Conservation (phyloP, 2,888 invertebrate genomes). For the Pheosia gnoma region DNA sequence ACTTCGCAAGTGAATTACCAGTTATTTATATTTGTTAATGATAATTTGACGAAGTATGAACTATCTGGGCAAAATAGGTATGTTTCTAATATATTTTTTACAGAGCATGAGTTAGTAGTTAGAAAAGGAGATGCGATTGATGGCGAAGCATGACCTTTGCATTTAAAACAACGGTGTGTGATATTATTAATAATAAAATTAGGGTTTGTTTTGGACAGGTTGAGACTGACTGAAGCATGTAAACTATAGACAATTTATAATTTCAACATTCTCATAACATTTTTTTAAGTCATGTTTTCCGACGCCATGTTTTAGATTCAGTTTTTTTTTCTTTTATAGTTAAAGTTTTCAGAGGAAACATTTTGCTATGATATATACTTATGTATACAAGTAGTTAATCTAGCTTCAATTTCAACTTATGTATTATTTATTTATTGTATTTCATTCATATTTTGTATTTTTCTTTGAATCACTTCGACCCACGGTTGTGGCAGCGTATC, state of each 20-base stretch:
- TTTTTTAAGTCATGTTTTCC: constrained; percentile 40
- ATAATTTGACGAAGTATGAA: not conserved
- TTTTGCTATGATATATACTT: constrained; percentile 5
- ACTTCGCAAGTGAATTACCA: not conserved
- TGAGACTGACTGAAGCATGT: constrained; percentile 75
- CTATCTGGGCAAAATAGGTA: constrained; percentile 2
- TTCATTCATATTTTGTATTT: constrained; percentile 42
- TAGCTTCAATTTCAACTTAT: constrained; percentile 16
- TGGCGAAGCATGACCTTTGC: constrained; percentile 50
- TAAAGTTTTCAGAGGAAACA: not conserved
- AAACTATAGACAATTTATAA: constrained; percentile 33
- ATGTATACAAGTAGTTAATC: not conserved
- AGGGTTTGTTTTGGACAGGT: constrained; percentile 17
- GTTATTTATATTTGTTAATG: not conserved
- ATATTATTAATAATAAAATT: constrained; percentile 28
- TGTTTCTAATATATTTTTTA: constrained; percentile 8
- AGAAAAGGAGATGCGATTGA: constrained; percentile 35
- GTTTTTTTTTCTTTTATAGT: constrained; percentile 1
- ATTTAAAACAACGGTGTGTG: constrained; percentile 46
- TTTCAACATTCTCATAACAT: constrained; percentile 41
- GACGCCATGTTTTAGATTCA: constrained; percentile 27
- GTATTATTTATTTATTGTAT: constrained; percentile 43
- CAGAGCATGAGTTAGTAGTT: constrained; percentile 48
- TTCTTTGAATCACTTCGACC: constrained; percentile 53
- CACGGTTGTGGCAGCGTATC: constrained; percentile 62